Base-by-base conservation (phyloP, 1,140 invertebrate species). In the Temnothorax curvispinosus region DNA sequence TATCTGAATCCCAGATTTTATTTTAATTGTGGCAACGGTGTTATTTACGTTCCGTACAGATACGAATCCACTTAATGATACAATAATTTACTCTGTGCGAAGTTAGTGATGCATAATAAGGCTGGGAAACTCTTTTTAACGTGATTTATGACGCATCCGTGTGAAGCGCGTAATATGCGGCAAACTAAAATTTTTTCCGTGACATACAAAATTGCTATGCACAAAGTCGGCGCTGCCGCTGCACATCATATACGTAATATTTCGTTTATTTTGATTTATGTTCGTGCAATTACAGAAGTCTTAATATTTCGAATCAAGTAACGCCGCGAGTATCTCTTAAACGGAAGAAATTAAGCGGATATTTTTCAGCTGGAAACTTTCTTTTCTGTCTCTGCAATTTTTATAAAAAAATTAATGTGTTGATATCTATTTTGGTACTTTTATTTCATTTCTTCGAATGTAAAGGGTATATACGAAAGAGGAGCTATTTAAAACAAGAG, bases 151-250 rank as follows among this genome's bases (percentile, higher is more conserved):
- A 74, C 54, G 69, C 41, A 35, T 60, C 41, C 41, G 67, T 75
- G 52, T 35, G 41, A 75, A 64, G 65, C 27, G 67, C 21, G 52
- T 47, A 74, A 74, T 47, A 60, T 62, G 18, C 54, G 13, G 54
- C 9, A 71, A 75, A 60, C 74, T 71, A 65, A 85, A 69, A 88
- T 89, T 54, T 15, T 60, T 76, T 89, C 54, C 38, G 41, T 21
- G 41, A 78, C 18, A 78, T 21, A 50, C 44, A 65, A 47, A 13
- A 78, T 78, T 78, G 60, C 54, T 18, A 41, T 15, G 13, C 21
- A 13, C 62, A 78, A 38, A 75, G n/a, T 58, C 52, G 52, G n/a
- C 15, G 38, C 38, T 56, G 41, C n/a, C 18, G 18, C 9, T n/a
- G 60, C 38, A 64, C 18, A 60, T 64, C 41, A 18, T 38, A 18